phyloP scores from a whole-genome alignment of 2,888 invertebrate species.

The Apoderus coryli region DNA sequence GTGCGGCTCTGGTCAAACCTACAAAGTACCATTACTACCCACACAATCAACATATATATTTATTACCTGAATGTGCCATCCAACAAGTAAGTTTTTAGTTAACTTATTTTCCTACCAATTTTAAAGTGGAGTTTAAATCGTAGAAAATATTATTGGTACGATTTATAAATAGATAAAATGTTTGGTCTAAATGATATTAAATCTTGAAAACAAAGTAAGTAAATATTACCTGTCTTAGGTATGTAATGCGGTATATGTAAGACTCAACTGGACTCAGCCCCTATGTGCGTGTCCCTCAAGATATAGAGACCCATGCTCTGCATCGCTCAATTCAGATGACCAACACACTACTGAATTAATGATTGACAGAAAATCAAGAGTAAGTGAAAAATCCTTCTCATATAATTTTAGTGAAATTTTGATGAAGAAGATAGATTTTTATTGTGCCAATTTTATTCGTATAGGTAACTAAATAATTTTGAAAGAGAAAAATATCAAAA shows the following conservation, averaged over 20 bases:
- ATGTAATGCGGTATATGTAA: conserved; percentile 85
- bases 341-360: conserved; percentile 82
- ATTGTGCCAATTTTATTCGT: too few relatives aligned
- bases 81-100: conserved; percentile 53
- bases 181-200: too few relatives aligned
- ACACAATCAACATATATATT: conserved; percentile 84
- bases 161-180: too few relatives aligned
- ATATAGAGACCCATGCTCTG: conserved; percentile 82
- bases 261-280: conserved; percentile 84
- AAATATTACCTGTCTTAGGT: conserved; percentile 41
- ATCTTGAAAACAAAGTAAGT: conserved; percentile 3
- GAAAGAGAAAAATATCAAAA: too few relatives aligned
- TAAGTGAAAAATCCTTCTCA: conserved; percentile 31
- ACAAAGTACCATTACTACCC: conserved; percentile 91
- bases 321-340: conserved; percentile 79
- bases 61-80: conserved; percentile 85
- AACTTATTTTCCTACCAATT: neutral
- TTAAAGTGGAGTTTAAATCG: conserved; percentile 1
- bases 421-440: too few relatives aligned
- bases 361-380: conserved; percentile 73
- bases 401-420: too few relatives aligned
- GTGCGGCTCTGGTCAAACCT: conserved; percentile 64
- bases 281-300: conserved; percentile 82
- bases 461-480: too few relatives aligned
- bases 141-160: too few relatives aligned